These are phyloP conservation scores for Pontoporia blainvillei DNA, from an alignment of 2,113 vertebrate genomes.

Conservation along the genomic window DNA sequence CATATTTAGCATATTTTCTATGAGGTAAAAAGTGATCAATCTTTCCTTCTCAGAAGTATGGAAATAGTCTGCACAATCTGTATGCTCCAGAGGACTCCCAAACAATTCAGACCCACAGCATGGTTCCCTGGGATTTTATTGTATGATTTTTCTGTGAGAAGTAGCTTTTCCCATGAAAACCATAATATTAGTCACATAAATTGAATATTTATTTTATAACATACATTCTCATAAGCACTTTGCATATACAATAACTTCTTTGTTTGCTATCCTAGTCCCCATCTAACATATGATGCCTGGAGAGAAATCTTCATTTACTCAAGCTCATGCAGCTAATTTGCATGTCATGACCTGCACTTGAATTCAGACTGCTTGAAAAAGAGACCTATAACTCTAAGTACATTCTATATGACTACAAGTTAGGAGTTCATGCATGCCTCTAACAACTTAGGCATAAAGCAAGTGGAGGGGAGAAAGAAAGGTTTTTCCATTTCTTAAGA, in stretches of 20 bases:
- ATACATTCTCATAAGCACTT: not conserved
- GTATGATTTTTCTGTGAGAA: not conserved
- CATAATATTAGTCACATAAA: not conserved
- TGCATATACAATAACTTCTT: not conserved
- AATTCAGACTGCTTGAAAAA: not conserved
- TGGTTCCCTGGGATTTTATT: not conserved
- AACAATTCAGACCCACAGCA: not conserved
- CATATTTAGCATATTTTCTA: not conserved
- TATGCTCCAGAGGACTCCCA: not conserved
- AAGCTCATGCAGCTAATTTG: not conserved
- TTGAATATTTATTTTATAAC: not conserved
- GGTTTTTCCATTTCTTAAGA: not conserved
- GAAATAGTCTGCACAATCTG: not conserved
- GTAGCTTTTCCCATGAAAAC: constrained; percentile 26
- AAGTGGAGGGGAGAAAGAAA: not conserved
- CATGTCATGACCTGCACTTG: not conserved
- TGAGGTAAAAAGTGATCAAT: not conserved
- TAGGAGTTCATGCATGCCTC: not conserved
- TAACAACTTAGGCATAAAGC: not conserved
- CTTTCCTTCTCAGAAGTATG: not conserved
- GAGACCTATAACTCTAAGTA: not conserved
- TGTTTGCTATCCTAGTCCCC: not conserved
- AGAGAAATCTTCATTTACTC: not conserved
- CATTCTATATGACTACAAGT: not conserved
- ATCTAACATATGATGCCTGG: not conserved